Conservation (phyloP, 2,113 vertebrate species). For the Nannospalax galili region DNA sequence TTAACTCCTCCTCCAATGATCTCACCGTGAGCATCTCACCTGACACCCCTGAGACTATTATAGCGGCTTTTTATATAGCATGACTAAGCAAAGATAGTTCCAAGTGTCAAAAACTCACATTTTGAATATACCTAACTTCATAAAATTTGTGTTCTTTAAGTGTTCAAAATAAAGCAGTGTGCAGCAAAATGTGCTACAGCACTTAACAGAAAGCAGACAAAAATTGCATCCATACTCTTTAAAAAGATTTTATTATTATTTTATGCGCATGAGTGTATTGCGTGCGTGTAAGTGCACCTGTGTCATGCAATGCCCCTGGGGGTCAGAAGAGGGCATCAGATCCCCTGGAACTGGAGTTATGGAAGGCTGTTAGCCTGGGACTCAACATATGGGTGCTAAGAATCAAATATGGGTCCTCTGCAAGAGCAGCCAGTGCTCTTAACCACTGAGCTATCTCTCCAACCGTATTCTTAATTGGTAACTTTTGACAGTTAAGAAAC, state of each 20-base stretch:
- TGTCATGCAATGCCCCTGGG: no score
- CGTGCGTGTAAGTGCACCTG: no score
- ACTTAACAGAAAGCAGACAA: background rate
- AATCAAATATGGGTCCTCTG: no score
- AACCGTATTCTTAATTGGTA: no score
- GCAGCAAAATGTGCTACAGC: background rate
- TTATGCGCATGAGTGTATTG: no score
- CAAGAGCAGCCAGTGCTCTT: no score
- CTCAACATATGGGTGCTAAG: no score
- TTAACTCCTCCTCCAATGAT: background rate
- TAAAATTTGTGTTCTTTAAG: conserved; percentile 14
- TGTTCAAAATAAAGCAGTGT: background rate
- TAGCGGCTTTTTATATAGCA: background rate
- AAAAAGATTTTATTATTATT: no score
- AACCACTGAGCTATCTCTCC: no score
- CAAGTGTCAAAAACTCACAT: background rate
- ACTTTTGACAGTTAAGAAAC: background rate
- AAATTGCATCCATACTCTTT: background rate
- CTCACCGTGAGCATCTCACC: background rate
- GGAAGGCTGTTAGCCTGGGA: no score
- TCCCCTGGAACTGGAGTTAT: no score
- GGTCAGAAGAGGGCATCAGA: no score
- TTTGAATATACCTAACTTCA: background rate
- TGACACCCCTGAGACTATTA: background rate
- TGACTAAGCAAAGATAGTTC: background rate